Evolutionary conservation across 2,888 invertebrate species (phyloP), one percentile per base, ranked within the genome.

Genomic region (Chirona hameri): DNA sequence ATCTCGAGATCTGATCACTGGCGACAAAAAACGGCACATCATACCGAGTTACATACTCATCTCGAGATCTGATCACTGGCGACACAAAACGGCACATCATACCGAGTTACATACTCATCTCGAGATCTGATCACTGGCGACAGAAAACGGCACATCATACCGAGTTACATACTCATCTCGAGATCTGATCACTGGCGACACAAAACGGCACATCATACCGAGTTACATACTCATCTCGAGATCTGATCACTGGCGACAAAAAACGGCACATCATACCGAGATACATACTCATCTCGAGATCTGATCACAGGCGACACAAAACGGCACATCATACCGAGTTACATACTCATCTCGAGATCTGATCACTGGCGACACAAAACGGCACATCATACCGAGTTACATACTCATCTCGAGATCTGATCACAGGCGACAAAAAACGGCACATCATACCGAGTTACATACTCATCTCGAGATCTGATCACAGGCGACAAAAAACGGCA

Each of bases 201-300:
- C n/a, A 65, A n/a, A 65, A 65, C 65, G 65, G 27, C 27, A 65
- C 65, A n/a, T 65, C 65, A 65, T 65, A 65, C 65, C 27, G 24
- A 65, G 65, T 65, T 65, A 65, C 65, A 27, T 65, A 65, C 65
- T 65, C n/a, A n/a, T n/a, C n/a, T n/a, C n/a, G n/a, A 24, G n/a
- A 65, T 65, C 65, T n/a, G 65, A 65, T 65, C 65, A 65, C n/a
- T 12, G 65, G n/a, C 65, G 65, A n/a, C 65, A 65, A 65, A 65
- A n/a, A 65, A 65, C 65, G 65, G 27, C 27, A 65, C 65, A n/a
- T 65, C 65, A 65, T 65, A 65, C 65, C 27, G 24, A 65, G 65
- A 27, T 65, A 65, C 65, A 27, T 65, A 65, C 65, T 65, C n/a
- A n/a, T n/a, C n/a, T n/a, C n/a, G n/a, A 24, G n/a, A 65, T 65